Base-by-base conservation (phyloP, 2,113 vertebrate species). In the Chionomys nivalis region DNA sequence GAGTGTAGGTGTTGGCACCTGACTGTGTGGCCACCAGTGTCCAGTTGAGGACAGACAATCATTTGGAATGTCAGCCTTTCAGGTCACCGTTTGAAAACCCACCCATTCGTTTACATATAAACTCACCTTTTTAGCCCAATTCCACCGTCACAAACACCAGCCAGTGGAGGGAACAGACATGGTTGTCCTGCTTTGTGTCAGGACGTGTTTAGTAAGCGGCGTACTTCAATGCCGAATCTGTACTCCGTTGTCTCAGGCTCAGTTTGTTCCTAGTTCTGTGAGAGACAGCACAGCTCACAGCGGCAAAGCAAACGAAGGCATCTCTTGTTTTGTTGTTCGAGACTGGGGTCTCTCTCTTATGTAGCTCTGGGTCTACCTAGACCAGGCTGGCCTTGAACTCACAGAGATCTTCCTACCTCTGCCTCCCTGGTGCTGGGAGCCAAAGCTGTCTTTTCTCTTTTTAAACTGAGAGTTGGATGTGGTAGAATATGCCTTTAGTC, bases 11-110 rank as follows among this genome's bases (percentile, higher is more conserved):
- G 7, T 58, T 2, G 70, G 33, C 76, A 31, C 36, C 3, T 33
- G 33, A 21, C 92, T 65, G 2, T 68, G 66, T 61, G 44, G 78
- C 44, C 65, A 52, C 36, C 24, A 3, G 26, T 33, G 70, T 55
- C 47, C 26, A 16, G 0, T 0, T 10, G 26, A 66, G 70, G 85
- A 61, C 85, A 72, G 68, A 86, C 72, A 86, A 33, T 3, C 52
- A 13, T 89, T 93, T 93, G 87, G 33, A 81, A 72, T 77, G 39
- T 73, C 72, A 89, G 23, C 44, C 66, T 63, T 93, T 89, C 9
- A 31, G 77, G 39, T 49, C 36, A 14, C 52, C 49, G 12, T 39
- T 19, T 26, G 55, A 63, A 85, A 73, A 78, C 4, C 36, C 63
- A 65, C 70, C 39, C 39, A 31, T 81, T 55, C 44, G 47, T 88